Evolutionary conservation across 2,888 invertebrate genomes (phyloP).

Genomic region (Stenurella melanura): DNA sequence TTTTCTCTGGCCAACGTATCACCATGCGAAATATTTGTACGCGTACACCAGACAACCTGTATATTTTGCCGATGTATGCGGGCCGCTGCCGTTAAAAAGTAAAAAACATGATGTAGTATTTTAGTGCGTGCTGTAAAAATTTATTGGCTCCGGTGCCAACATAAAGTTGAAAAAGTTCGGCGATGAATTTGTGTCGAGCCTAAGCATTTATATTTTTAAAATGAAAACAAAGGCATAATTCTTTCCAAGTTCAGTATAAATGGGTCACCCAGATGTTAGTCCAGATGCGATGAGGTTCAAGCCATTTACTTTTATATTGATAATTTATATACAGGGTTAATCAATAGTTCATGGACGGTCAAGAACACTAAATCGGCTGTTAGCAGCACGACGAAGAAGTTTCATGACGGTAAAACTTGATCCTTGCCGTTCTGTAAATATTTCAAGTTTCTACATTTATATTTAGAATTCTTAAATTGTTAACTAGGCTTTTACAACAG

Average conservation of each 20-base stretch:
- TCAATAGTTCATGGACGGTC: no score
- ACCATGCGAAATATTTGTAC: no score
- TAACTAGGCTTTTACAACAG: no score
- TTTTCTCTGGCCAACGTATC: no score
- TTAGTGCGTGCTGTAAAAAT: conserved; percentile 6
- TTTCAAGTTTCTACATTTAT: no score
- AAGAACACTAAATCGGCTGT: no score
- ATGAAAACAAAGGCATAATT: conserved; percentile 23
- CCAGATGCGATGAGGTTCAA: neutral
- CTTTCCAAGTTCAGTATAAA: conserved; percentile 5
- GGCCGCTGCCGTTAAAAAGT: conserved; percentile 15
- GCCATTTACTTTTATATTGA: neutral
- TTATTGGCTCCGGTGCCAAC: neutral
- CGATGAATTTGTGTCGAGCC: neutral
- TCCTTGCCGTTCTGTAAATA: no score
- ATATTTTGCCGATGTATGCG: neutral
- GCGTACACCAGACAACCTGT: no score
- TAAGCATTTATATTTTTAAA: neutral
- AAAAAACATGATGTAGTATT: neutral
- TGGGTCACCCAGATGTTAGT: conserved; percentile 12
- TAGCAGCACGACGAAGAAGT: no score
- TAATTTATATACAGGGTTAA: no score
- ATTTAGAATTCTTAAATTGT: no score
- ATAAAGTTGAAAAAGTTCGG: neutral
- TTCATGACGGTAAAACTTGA: no score